These are phyloP conservation scores for Drosophila bipectinata DNA, from an alignment of 1,140 invertebrate species.

Conservation along the genomic window DNA sequence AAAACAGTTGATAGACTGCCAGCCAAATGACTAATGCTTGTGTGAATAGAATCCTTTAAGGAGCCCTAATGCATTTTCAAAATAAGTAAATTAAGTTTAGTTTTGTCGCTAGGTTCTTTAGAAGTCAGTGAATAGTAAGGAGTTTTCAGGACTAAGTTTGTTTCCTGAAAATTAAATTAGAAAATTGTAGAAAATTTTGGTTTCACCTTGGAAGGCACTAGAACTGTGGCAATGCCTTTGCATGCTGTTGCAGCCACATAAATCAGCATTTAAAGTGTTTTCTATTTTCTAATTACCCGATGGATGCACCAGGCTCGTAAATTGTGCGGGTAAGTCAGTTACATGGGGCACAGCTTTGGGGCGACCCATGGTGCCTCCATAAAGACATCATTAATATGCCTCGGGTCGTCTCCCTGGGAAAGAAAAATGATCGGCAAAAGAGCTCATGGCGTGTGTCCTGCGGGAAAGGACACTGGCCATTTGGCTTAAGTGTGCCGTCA, in stretches of 20 bases:
- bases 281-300: slow-evolving; percentile 72
- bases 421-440: slow-evolving; percentile 51
- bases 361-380: slow-evolving; percentile 29
- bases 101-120: no score
- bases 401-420: slow-evolving; percentile 1
- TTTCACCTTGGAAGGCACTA: neutral
- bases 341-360: neutral
- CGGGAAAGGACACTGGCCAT: slow-evolving; percentile 30
- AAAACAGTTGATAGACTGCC: slow-evolving; percentile 43
- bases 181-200: neutral
- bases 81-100: neutral
- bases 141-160: no score
- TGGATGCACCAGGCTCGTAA: slow-evolving; percentile 66
- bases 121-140: no score
- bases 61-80: neutral
- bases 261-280: slow-evolving; percentile 67
- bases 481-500: slow-evolving; percentile 31
- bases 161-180: neutral
- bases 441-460: slow-evolving; percentile 28
- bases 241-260: slow-evolving; percentile 37
- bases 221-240: neutral
- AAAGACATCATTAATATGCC: slow-evolving; percentile 70
- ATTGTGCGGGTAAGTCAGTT: slow-evolving; percentile 46
- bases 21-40: slow-evolving; percentile 28
- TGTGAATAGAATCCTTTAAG: slow-evolving; percentile 1